Conservation (phyloP, 2,797 vertebrate species). For the Xenops minutus region DNA sequence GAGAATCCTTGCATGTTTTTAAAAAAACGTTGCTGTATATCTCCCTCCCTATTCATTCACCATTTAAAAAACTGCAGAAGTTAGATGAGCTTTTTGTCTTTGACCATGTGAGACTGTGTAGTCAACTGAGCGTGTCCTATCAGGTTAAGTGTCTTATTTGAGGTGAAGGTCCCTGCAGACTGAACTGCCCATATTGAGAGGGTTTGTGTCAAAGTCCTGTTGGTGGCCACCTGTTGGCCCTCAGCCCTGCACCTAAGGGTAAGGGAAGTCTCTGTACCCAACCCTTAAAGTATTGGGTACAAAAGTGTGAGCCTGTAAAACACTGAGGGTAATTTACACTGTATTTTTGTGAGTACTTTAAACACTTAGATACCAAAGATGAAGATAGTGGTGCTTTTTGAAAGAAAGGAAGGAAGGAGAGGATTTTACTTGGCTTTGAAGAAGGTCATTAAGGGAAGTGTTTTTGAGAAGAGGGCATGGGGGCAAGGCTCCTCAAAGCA, state of each 20-base stretch:
- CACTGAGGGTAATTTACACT: background rate
- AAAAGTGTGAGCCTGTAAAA: background rate
- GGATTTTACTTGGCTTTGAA: background rate
- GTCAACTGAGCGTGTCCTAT: background rate
- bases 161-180: background rate
- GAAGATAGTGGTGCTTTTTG: background rate
- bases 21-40: background rate
- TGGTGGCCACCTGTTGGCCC: background rate
- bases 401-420: background rate
- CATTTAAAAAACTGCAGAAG: background rate
- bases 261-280: background rate
- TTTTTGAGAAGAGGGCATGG: background rate
- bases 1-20: background rate
- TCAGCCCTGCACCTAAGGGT: background rate
- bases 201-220: background rate
- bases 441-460: background rate
- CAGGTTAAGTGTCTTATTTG: background rate
- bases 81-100: background rate
- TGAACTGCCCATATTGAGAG: background rate
- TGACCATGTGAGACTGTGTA: rapidly evolving
- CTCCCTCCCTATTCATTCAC: background rate
- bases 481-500: background rate
- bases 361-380: background rate
- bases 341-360: background rate
- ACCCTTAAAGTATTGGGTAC: background rate